These are phyloP conservation scores for Prosapia bicincta DNA, from an alignment of 2,888 invertebrate species.

Conservation along the genomic window DNA sequence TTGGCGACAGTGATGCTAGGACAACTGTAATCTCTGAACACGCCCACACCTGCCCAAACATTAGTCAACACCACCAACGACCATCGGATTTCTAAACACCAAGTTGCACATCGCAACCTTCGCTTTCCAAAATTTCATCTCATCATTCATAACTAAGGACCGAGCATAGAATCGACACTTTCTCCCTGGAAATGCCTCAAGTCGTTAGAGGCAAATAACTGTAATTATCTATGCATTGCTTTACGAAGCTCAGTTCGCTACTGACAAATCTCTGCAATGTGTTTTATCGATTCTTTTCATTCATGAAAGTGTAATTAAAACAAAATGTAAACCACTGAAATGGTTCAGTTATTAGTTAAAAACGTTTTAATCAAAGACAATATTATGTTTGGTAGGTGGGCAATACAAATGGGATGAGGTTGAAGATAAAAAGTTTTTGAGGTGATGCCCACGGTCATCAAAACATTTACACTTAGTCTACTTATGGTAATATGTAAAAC, in stretches of 20 bases:
- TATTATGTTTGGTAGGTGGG: too few species aligned
- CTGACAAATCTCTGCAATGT: background rate
- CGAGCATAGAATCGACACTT: background rate
- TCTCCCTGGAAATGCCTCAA: background rate
- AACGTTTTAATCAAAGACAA: too few species aligned
- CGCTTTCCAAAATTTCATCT: background rate
- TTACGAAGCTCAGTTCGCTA: background rate
- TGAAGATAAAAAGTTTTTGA: too few species aligned
- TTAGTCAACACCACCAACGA: background rate
- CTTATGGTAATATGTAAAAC: too few species aligned
- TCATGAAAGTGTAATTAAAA: background rate
- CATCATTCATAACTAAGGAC: background rate
- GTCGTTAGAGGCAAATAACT: background rate
- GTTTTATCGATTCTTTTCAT: background rate
- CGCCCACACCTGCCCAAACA: background rate
- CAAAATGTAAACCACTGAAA: too few species aligned
- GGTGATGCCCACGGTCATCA: too few species aligned
- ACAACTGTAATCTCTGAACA: too few species aligned
- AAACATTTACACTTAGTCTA: too few species aligned
- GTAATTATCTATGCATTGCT: background rate
- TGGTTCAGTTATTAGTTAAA: too few species aligned
- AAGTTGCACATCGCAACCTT: background rate
- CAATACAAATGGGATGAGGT: too few species aligned
- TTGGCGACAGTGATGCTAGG: too few species aligned
- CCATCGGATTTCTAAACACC: background rate